Conservation (phyloP, 1,140 invertebrate genomes). For the Penaeus japonicus region DNA sequence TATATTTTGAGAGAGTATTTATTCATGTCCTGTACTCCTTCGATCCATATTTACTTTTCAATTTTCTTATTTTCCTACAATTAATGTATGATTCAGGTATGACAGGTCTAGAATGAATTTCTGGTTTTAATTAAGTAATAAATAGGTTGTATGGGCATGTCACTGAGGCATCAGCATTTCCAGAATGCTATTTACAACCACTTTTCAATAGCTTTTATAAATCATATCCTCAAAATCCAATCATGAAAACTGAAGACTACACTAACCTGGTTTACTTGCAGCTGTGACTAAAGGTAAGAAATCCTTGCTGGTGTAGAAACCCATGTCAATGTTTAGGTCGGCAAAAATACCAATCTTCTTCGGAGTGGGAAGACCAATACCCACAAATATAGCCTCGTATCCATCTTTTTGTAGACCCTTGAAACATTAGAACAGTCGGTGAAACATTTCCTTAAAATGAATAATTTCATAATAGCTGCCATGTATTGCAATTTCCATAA, state of each 20-base stretch:
- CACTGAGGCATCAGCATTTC: neutral
- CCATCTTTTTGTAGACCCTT: slow-evolving; percentile 75
- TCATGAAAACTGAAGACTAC: neutral
- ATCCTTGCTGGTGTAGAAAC: slow-evolving; percentile 95
- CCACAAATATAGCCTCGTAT: slow-evolving; percentile 86
- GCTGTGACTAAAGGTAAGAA: slow-evolving; percentile 88
- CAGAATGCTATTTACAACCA: neutral
- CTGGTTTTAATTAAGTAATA: too few species aligned
- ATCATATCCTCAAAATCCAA: too few species aligned
- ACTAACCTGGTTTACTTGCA: slow-evolving; percentile 84
- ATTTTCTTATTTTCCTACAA: too few species aligned
- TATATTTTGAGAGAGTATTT: too few species aligned
- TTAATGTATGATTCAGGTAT: too few species aligned
- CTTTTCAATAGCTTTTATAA: neutral
- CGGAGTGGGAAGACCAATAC: slow-evolving; percentile 92
- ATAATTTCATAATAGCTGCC: neutral
- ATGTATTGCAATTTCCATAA: too few species aligned
- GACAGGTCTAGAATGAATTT: too few species aligned
- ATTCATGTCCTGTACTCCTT: too few species aligned
- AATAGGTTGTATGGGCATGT: too few species aligned
- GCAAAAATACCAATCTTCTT: slow-evolving; percentile 84
- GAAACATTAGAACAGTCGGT: neutral
- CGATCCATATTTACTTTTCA: too few species aligned
- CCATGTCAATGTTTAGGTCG: slow-evolving; percentile 78
- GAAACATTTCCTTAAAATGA: neutral